Evolutionary conservation across 2,888 invertebrate genomes (phyloP).

Genomic region (Drosophila fulvimacula): DNA sequence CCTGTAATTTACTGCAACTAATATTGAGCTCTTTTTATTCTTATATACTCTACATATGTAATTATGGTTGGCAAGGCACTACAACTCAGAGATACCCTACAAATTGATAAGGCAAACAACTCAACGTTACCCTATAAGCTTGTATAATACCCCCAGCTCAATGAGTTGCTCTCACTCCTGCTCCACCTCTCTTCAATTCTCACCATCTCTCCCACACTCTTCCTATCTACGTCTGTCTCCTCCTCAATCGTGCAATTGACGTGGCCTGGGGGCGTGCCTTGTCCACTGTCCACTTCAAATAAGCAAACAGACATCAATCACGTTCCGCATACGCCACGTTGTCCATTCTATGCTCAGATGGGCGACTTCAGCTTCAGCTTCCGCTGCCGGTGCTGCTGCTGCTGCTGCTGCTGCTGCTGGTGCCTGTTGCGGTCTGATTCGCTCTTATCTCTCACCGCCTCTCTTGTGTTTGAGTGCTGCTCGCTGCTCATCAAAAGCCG

Average conservation of each 20-base stretch:
- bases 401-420: neutral
- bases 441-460: slow-evolving; percentile 14
- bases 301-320: slow-evolving; percentile 68
- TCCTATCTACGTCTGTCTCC: neutral
- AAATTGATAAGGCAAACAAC: neutral
- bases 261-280: too few relatives aligned
- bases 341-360: slow-evolving; percentile 4
- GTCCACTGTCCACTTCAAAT: slow-evolving; percentile 32
- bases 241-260: slow-evolving; percentile 10
- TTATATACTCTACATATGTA: neutral
- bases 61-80: neutral
- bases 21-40: neutral
- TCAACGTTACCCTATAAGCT: neutral
- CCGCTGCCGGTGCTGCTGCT: too few relatives aligned
- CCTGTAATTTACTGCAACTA: neutral
- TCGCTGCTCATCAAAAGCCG: slow-evolving; percentile 69
- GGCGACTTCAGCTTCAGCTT: neutral
- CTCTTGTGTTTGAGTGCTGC: slow-evolving; percentile 3
- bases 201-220: neutral
- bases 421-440: slow-evolving; percentile 39
- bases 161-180: neutral
- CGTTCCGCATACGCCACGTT: slow-evolving; percentile 47
- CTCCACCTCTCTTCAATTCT: neutral
- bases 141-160: neutral
- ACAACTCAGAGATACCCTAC: neutral